phyloP scores from a whole-genome alignment of 2,797 vertebrate genomes.

The Lepus townsendii region DNA sequence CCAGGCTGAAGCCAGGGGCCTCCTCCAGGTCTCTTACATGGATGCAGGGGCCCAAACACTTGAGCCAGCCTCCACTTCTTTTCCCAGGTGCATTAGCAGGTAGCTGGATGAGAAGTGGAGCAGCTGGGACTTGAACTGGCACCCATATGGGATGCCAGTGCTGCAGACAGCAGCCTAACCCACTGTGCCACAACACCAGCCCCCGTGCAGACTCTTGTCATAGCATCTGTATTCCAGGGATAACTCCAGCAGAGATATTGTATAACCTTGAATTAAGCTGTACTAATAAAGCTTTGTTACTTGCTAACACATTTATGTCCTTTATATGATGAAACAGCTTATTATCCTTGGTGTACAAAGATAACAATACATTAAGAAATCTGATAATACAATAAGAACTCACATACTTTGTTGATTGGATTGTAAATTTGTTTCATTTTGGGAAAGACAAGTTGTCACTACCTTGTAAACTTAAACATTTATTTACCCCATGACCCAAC shows the following conservation, averaged over 20 bases:
- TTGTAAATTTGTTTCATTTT: conserved; percentile 33
- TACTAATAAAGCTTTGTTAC: conserved; percentile 44
- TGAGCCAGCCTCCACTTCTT: too few species aligned
- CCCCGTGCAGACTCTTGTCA: conserved; percentile 6
- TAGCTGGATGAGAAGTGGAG: too few species aligned
- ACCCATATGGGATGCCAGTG: too few species aligned
- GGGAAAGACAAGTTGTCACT: conserved; percentile 27
- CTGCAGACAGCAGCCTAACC: too few species aligned
- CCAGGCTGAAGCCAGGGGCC: too few species aligned
- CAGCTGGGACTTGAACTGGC: too few species aligned
- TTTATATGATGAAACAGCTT: background rate
- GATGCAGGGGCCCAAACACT: too few species aligned
- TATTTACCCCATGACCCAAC: background rate
- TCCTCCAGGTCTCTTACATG: too few species aligned
- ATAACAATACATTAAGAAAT: background rate
- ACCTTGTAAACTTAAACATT: conserved; percentile 9
- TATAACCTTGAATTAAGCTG: conserved; percentile 34
- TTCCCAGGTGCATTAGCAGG: too few species aligned
- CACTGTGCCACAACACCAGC: too few species aligned
- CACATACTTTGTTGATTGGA: background rate
- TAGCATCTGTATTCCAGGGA: conserved; percentile 16
- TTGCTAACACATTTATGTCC: background rate
- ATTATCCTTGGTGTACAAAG: conserved; percentile 30
- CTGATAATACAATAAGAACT: background rate
- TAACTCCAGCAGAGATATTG: background rate